Base-by-base conservation (phyloP, 2,888 invertebrate species). In the Girardia tigrina region DNA sequence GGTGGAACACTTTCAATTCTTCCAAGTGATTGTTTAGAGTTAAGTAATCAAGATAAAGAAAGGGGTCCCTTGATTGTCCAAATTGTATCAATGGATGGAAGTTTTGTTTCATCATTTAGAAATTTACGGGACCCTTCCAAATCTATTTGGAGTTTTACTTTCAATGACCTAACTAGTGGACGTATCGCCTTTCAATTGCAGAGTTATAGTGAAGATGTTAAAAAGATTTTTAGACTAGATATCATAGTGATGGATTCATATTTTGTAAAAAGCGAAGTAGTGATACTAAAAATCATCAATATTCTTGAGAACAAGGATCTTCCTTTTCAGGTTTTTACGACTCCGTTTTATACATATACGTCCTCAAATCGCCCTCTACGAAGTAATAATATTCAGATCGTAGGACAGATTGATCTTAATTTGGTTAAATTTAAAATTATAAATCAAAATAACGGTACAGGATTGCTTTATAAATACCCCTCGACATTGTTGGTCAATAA, bases 101-200 rank as follows among this genome's bases (percentile, higher is more conserved):
- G 23, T 28, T 76, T 69, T 20, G 12, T n/a, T 4, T 26, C 73
- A 8, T 29, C 56, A 27, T 75, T 76, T 29, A 29, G 77, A 23
- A 77, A 76, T 74, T 28, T 77, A 4, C 1, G 71, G 6, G 76
- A 76, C 27, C 71, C 75, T 6, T 69, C 75, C 4, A 42, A 42
- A 36, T 23, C 26, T 27, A 70, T 76, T 8, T 20, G 26, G n/a
- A 76, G 76, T 42, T 76, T 76, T 42, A 42, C 42, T 1, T 4
- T 76, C 14, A 23, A 6, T 6, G 76, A 76, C 27, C 26, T 76
- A 8, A 20, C 26, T 20, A 75, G 28, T 14, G 76, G 76, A 14
- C 20, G 20, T 1, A 76, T 76, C 14, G 28, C 74, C 0, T 76
- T 76, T 28, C 76, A 76, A 42, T 23, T 76, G 26, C 42, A 70